Conservation (phyloP, 2,797 vertebrate genomes). For the Muraenolepis orangiensis region DNA sequence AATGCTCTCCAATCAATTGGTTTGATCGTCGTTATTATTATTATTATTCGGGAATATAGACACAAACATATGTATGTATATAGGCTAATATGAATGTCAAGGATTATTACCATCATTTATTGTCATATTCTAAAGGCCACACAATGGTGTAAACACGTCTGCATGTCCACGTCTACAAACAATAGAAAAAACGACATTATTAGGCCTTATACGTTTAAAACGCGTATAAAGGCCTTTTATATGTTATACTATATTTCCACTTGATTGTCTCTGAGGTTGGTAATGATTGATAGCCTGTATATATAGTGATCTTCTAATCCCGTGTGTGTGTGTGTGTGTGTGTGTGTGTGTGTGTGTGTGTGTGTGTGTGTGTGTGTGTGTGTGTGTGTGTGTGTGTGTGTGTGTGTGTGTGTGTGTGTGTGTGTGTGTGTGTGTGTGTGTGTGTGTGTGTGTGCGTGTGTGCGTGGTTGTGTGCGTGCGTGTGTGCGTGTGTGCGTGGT, state of each 20-base stretch:
- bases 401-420: too few relatives aligned
- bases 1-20: background rate
- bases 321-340: too few relatives aligned
- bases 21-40: background rate
- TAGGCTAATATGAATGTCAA: background rate
- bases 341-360: too few relatives aligned
- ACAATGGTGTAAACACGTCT: background rate
- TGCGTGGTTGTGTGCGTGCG: too few relatives aligned
- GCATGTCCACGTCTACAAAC: background rate
- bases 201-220: background rate
- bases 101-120: background rate
- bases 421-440: too few relatives aligned
- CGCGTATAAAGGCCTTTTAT: background rate
- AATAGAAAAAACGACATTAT: background rate
- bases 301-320: too few relatives aligned
- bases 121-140: background rate
- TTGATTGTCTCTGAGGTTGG: background rate
- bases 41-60: background rate
- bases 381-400: too few relatives aligned
- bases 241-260: background rate
- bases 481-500: too few relatives aligned
- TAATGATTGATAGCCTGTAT: constrained; percentile 9
- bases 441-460: too few relatives aligned
- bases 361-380: too few relatives aligned
- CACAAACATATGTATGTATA: too few relatives aligned